Evolutionary conservation across 2,113 vertebrate genomes (phyloP).

Genomic region (Urocolius indicus): DNA sequence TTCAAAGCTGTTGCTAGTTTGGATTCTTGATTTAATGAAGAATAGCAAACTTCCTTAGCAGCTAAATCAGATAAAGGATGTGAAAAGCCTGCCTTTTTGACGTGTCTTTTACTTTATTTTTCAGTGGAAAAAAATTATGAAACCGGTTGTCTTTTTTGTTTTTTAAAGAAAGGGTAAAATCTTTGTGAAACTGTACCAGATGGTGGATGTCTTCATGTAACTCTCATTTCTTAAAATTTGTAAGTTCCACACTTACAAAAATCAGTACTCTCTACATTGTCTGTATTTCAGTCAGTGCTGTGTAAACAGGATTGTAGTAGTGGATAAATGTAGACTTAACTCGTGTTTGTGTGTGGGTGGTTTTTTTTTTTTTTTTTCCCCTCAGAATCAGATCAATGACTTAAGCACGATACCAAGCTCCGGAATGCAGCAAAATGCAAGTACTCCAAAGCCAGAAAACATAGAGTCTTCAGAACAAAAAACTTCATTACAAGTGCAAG

Average conservation of each 20-base stretch:
- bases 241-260: not conserved
- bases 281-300: not conserved
- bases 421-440: slow-evolving; percentile 71
- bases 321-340: not conserved
- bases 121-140: not conserved
- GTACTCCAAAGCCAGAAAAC: slow-evolving; percentile 70
- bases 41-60: not conserved
- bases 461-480: slow-evolving; percentile 72
- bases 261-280: not conserved
- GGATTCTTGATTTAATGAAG: not conserved
- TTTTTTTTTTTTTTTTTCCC: not conserved
- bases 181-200: not conserved
- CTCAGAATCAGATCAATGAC: slow-evolving; percentile 77
- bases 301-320: not conserved
- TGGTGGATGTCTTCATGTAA: not conserved
- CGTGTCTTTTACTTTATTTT: not conserved
- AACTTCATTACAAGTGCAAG: slow-evolving; percentile 64
- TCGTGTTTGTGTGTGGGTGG: not conserved
- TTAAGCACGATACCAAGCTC: slow-evolving; percentile 70
- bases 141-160: not conserved
- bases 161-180: not conserved
- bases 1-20: not conserved
- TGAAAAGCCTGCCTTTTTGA: not conserved
- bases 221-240: not conserved
- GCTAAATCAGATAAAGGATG: not conserved